phyloP scores from a whole-genome alignment of 2,113 vertebrate species.

The Maccullochella peelii region DNA sequence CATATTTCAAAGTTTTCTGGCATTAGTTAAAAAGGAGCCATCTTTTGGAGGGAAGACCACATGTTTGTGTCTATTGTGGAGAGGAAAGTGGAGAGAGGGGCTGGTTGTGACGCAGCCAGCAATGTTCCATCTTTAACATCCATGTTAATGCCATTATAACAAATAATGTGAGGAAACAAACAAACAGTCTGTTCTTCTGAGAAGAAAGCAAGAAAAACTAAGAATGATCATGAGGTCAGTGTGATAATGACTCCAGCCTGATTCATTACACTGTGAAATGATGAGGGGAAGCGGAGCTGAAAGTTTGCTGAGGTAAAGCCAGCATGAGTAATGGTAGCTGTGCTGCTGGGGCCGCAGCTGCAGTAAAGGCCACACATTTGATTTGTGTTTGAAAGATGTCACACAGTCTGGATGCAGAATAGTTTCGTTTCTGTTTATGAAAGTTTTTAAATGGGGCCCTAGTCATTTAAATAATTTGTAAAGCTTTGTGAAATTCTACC shows the following conservation, averaged over 20 bases:
- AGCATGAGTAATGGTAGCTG: constrained; percentile 58
- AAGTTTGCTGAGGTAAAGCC: constrained; percentile 53
- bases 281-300: constrained; percentile 47
- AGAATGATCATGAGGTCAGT: constrained; percentile 22
- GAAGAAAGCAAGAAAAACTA: constrained; percentile 27
- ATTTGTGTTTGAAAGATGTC: constrained; percentile 44
- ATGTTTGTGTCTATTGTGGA: constrained; percentile 43
- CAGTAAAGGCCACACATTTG: constrained; percentile 42
- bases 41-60: constrained; percentile 46
- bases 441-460: neutral
- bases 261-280: constrained; percentile 44
- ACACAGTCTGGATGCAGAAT: constrained; percentile 23
- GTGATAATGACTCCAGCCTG: constrained; percentile 33
- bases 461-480: neutral
- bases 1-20: constrained; percentile 68
- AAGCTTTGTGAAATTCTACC: neutral
- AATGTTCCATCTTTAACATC: neutral
- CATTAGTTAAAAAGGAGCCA: constrained; percentile 53
- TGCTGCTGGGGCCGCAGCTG: constrained; percentile 40
- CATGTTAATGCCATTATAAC: neutral
- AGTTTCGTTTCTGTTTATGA: neutral
- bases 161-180: constrained; percentile 33
- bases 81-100: constrained; percentile 6
- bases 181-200: neutral
- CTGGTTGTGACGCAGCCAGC: constrained; percentile 2